Evolutionary conservation across 2,888 invertebrate species (phyloP).

Genomic region (Eubasilissa splendida): DNA sequence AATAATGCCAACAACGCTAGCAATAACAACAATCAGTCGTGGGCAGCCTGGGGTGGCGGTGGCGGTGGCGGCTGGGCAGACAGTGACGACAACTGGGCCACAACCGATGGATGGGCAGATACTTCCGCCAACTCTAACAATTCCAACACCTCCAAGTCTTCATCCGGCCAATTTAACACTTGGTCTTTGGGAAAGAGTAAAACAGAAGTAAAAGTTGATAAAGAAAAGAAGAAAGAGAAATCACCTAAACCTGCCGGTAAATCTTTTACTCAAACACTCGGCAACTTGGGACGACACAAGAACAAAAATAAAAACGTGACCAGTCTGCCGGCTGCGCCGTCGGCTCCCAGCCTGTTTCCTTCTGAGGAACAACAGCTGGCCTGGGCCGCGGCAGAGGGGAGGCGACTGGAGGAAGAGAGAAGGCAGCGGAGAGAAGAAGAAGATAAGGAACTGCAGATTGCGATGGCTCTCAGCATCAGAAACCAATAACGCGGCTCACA

Average conservation of each 20-base stretch:
- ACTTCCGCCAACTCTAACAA: constrained; percentile 33
- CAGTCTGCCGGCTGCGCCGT: constrained; percentile 59
- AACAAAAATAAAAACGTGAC: constrained; percentile 57
- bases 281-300: constrained; percentile 69
- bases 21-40: constrained; percentile 62
- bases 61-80: constrained; percentile 65
- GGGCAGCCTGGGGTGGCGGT: constrained; percentile 71
- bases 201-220: constrained; percentile 55
- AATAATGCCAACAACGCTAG: constrained; percentile 64
- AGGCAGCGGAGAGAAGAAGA: constrained; percentile 75
- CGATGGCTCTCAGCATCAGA: constrained; percentile 77
- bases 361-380: constrained; percentile 81
- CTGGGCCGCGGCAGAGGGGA: constrained; percentile 82
- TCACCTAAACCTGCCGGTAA: constrained; percentile 70
- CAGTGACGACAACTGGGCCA: constrained; percentile 41
- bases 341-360: constrained; percentile 61
- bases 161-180: constrained; percentile 21
- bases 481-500: constrained; percentile 45
- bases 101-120: constrained; percentile 46
- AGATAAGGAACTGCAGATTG: constrained; percentile 82
- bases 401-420: constrained; percentile 75
- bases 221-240: constrained; percentile 65
- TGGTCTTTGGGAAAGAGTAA: constrained; percentile 44
- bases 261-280: constrained; percentile 67
- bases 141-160: constrained; percentile 22